These are phyloP conservation scores for Griposia aprilina DNA, from an alignment of 2,888 invertebrate genomes.

Conservation along the genomic window DNA sequence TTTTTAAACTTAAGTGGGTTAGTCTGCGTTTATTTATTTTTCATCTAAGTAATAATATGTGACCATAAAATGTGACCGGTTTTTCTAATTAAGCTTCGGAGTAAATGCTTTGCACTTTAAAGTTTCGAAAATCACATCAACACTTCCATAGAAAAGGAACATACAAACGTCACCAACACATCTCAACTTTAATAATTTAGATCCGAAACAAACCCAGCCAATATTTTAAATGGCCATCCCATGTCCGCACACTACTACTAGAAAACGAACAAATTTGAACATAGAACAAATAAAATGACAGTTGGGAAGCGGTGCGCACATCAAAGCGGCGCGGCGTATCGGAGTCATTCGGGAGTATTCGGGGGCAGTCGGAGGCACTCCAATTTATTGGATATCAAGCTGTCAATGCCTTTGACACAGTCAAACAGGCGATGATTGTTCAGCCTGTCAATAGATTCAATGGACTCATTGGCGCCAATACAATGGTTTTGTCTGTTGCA, in stretches of 20 bases:
- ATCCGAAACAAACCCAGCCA: conserved; percentile 25
- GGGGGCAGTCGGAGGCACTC: conserved; percentile 64
- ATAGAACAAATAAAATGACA: conserved; percentile 65
- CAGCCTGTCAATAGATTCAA: conserved; percentile 66
- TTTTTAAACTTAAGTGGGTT: not conserved
- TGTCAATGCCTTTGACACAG: conserved; percentile 74
- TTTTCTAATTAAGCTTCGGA: not conserved
- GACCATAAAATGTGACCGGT: not conserved
- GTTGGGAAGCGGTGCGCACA: conserved; percentile 50
- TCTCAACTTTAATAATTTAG: conserved; percentile 2
- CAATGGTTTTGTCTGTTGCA: conserved; percentile 35
- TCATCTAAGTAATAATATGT: no score
- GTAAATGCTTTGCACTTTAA: not conserved
- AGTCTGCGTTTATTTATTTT: not conserved
- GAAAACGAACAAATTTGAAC: conserved; percentile 48
- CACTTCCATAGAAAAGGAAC: not conserved
- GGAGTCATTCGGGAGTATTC: conserved; percentile 47
- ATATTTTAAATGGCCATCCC: conserved; percentile 56
- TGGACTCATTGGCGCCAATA: conserved; percentile 51
- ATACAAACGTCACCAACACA: not conserved
- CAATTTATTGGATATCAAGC: conserved; percentile 76
- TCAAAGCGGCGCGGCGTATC: conserved; percentile 63
- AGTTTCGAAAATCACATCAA: not conserved
- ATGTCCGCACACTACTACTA: conserved; percentile 51
- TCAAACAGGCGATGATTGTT: conserved; percentile 67